phyloP scores from a whole-genome alignment of 2,888 invertebrate genomes.

The Pterostichus niger region DNA sequence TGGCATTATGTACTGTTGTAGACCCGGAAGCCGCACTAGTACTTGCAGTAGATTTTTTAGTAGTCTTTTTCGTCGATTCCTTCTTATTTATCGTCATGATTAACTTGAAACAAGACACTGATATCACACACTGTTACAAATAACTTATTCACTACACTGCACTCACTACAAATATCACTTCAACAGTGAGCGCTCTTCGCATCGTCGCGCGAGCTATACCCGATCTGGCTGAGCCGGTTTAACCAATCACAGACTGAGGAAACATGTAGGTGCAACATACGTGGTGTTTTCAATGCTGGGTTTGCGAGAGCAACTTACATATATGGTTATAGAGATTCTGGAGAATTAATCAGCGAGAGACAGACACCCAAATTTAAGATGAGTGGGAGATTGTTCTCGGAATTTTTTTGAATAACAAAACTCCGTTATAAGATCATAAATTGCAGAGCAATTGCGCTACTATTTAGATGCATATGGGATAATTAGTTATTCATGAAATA shows the following conservation, averaged over 20 bases:
- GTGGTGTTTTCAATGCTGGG: slow-evolving; percentile 20
- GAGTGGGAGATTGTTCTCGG: slow-evolving; percentile 10
- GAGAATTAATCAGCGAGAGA: not conserved
- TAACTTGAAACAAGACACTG: not conserved
- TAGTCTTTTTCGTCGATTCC: slow-evolving; percentile 71
- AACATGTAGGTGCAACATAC: slow-evolving; percentile 9
- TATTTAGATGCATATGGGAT: too few species aligned
- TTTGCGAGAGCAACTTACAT: slow-evolving; percentile 1
- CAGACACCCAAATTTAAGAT: not conserved
- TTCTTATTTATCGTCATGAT: slow-evolving; percentile 74
- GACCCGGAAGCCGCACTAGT: slow-evolving; percentile 68
- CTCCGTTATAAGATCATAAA: too few species aligned
- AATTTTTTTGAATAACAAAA: not conserved
- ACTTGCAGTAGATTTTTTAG: slow-evolving; percentile 70
- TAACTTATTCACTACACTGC: slow-evolving; percentile 14
- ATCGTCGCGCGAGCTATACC: slow-evolving; percentile 14
- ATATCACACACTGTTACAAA: slow-evolving; percentile 24
- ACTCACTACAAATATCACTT: slow-evolving; percentile 8
- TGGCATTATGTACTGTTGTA: slow-evolving; percentile 69
- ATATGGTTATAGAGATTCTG: slow-evolving; percentile 21
- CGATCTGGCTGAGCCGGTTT: not conserved
- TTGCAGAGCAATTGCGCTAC: too few species aligned
- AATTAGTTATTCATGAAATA: too few species aligned
- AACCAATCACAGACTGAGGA: not conserved
- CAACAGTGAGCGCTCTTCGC: slow-evolving; percentile 12